Evolutionary conservation across 2,113 vertebrate genomes (phyloP).

Genomic region (Patagioenas fasciata): DNA sequence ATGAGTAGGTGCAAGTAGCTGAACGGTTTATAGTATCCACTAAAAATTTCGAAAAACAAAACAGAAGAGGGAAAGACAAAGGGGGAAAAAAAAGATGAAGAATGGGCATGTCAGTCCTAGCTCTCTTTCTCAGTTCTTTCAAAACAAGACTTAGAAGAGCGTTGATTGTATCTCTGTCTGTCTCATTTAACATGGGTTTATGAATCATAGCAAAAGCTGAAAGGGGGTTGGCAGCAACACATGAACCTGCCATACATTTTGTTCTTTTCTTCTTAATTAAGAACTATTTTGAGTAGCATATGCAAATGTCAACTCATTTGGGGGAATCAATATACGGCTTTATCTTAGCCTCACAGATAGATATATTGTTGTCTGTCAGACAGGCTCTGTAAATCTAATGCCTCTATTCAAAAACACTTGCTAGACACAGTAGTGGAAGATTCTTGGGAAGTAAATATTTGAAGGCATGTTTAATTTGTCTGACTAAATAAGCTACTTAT

Average conservation of each 20-base stretch:
- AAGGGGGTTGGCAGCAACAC: constrained; percentile 16
- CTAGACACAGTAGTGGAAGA: neutral
- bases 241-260: constrained; percentile 28
- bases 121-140: neutral
- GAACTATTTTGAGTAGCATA: neutral
- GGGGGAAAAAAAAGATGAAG: neutral
- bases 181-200: neutral
- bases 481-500: neutral
- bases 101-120: neutral
- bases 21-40: neutral
- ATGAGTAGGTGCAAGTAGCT: neutral
- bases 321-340: neutral
- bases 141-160: constrained; percentile 41
- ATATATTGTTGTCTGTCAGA: neutral
- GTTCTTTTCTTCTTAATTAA: constrained; percentile 54
- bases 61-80: neutral
- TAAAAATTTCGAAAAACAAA: neutral
- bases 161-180: constrained; percentile 43
- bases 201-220: constrained; percentile 42
- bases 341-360: constrained; percentile 6
- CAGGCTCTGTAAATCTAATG: neutral
- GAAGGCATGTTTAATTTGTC: neutral
- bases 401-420: neutral
- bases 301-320: constrained; percentile 22
- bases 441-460: constrained; percentile 1